These are phyloP conservation scores for Chironex yamaguchii DNA, from an alignment of 30 jellyfish, hydroid and myxozoan genomes.

Conservation along the genomic window DNA sequence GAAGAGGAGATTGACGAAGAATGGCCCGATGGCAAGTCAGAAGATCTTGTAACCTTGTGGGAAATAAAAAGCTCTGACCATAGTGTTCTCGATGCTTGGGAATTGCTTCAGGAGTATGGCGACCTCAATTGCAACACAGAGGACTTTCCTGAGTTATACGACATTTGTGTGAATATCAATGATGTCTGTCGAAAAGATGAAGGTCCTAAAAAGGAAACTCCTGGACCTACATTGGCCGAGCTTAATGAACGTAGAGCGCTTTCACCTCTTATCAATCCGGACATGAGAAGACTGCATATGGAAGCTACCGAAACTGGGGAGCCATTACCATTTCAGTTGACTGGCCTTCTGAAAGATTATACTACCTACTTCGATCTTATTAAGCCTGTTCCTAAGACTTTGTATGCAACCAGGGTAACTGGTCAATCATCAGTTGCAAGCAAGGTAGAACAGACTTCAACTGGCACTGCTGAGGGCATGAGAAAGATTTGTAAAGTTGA, in stretches of 20 bases:
- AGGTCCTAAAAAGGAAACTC: not conserved
- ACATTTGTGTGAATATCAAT: slow-evolving; percentile 71
- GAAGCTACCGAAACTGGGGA: slow-evolving; percentile 69
- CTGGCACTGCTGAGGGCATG: too few species aligned
- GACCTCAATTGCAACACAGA: slow-evolving; percentile 66
- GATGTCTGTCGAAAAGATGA: slow-evolving; percentile 75
- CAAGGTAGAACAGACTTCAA: not conserved
- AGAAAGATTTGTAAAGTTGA: too few species aligned
- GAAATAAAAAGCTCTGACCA: slow-evolving; percentile 28
- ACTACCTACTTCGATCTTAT: slow-evolving; percentile 49
- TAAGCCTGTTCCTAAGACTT: slow-evolving; percentile 12
- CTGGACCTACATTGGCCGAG: slow-evolving; percentile 85
- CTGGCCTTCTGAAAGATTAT: not conserved
- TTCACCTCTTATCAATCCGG: slow-evolving; percentile 85
- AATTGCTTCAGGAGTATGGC: slow-evolving; percentile 83
- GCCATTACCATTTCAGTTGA: slow-evolving; percentile 27
- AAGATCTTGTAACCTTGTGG: slow-evolving; percentile 51
- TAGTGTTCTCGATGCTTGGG: slow-evolving; percentile 73
- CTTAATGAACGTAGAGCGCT: slow-evolving; percentile 78
- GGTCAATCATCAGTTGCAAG: not conserved
- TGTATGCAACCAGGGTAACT: not conserved
- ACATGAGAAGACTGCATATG: slow-evolving; percentile 81
- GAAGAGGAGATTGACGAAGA: slow-evolving; percentile 71
- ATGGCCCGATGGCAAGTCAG: slow-evolving; percentile 29
- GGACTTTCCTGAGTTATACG: slow-evolving; percentile 75